Evolutionary conservation across 2,797 vertebrate species (phyloP).

Genomic region (Argentina silus): DNA sequence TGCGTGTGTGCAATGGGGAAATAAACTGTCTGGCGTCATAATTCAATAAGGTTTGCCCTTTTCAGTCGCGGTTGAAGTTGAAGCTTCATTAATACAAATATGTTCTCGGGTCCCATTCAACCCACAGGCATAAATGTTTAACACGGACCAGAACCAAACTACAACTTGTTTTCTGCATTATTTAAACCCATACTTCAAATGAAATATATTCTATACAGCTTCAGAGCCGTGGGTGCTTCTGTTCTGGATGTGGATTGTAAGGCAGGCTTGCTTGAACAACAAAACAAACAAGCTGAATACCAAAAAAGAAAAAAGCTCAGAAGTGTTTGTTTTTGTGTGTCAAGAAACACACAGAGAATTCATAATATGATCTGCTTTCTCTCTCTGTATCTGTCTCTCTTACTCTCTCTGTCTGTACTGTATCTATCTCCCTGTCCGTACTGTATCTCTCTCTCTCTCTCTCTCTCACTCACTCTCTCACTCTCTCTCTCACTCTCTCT

Average conservation of each 20-base stretch:
- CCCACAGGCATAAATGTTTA: constrained; percentile 45
- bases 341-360: constrained; percentile 36
- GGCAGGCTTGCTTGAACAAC: not conserved
- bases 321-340: constrained; percentile 54
- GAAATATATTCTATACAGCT: constrained; percentile 26
- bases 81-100: constrained; percentile 41
- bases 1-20: not conserved
- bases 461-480: not conserved
- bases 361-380: constrained; percentile 40
- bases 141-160: constrained; percentile 38
- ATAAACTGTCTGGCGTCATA: not conserved
- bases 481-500: constrained; percentile 2
- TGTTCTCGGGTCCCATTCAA: constrained; percentile 31
- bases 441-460: too few relatives aligned
- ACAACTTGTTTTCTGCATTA: constrained; percentile 40
- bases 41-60: constrained; percentile 16
- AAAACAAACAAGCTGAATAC: constrained; percentile 35
- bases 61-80: not conserved
- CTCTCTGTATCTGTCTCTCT: not conserved
- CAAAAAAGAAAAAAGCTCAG: constrained; percentile 13
- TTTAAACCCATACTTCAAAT: constrained; percentile 32
- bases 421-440: constrained; percentile 29
- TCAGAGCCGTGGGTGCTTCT: constrained; percentile 26
- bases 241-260: constrained; percentile 24
- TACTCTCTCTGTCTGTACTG: constrained; percentile 23